These are phyloP conservation scores for Watsonalla cultraria DNA, from an alignment of 2,888 invertebrate genomes.

Conservation along the genomic window DNA sequence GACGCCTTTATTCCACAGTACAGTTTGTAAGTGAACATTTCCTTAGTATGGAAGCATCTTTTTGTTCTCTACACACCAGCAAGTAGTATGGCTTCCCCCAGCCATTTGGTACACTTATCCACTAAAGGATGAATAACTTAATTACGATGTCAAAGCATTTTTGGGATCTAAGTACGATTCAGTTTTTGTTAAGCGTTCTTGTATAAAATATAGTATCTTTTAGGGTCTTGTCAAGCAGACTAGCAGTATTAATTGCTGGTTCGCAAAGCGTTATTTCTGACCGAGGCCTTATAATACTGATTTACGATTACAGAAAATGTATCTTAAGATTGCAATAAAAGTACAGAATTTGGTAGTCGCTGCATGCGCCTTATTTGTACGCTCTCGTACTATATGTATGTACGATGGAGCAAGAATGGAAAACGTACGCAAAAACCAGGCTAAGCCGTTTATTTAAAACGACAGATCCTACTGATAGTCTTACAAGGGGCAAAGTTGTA, in stretches of 20 bases:
- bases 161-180: neutral
- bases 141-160: neutral
- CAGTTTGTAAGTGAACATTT: conserved; percentile 1
- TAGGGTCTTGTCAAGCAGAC: too few relatives aligned
- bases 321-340: too few relatives aligned
- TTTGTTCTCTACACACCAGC: neutral
- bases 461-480: neutral
- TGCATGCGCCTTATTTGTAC: neutral
- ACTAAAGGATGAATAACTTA: conserved; percentile 3
- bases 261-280: too few relatives aligned
- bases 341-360: neutral
- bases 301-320: too few relatives aligned
- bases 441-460: neutral
- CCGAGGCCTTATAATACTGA: too few relatives aligned
- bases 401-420: neutral
- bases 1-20: conserved; percentile 39
- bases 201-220: too few relatives aligned
- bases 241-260: too few relatives aligned
- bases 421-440: neutral
- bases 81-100: neutral
- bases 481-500: neutral
- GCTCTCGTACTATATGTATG: neutral
- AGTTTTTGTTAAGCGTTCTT: neutral
- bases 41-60: neutral
- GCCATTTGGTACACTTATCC: conserved; percentile 2